Evolutionary conservation across 2,888 invertebrate genomes (phyloP).

Genomic region (Cantharis rufa): DNA sequence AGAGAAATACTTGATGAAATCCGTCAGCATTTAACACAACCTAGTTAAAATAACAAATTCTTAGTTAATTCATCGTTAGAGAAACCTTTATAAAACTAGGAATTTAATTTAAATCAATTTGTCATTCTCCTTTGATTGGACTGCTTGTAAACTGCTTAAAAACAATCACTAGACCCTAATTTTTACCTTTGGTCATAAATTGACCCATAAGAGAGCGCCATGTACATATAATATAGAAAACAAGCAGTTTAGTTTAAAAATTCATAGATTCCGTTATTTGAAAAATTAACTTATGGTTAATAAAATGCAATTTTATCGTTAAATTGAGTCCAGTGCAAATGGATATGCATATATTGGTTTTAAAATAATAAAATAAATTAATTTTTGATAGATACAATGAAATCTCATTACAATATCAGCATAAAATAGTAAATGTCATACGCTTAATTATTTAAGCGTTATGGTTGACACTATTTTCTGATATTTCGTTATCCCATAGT

Average conservation of each 20-base stretch:
- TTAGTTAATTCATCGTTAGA: background rate
- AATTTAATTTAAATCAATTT: background rate
- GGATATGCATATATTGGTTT: background rate
- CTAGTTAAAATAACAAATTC: background rate
- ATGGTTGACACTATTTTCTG: slow-evolving; percentile 13
- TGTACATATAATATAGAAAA: too few species aligned
- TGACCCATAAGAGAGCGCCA: too few species aligned
- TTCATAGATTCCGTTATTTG: too few species aligned
- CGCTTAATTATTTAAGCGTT: slow-evolving; percentile 16
- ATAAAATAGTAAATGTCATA: slow-evolving; percentile 3
- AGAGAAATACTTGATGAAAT: background rate
- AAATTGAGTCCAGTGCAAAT: background rate
- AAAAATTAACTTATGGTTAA: too few species aligned
- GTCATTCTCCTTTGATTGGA: background rate
- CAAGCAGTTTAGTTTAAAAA: too few species aligned
- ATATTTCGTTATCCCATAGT: slow-evolving; percentile 19
- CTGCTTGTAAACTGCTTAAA: too few species aligned
- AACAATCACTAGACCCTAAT: too few species aligned
- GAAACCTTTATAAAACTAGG: background rate
- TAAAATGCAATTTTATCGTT: too few species aligned
- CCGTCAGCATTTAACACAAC: background rate
- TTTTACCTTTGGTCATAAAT: too few species aligned
- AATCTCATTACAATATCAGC: background rate
- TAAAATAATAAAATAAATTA: background rate
- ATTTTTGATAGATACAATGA: background rate